phyloP scores from a whole-genome alignment of 2,888 invertebrate species.

The Elegia similella region DNA sequence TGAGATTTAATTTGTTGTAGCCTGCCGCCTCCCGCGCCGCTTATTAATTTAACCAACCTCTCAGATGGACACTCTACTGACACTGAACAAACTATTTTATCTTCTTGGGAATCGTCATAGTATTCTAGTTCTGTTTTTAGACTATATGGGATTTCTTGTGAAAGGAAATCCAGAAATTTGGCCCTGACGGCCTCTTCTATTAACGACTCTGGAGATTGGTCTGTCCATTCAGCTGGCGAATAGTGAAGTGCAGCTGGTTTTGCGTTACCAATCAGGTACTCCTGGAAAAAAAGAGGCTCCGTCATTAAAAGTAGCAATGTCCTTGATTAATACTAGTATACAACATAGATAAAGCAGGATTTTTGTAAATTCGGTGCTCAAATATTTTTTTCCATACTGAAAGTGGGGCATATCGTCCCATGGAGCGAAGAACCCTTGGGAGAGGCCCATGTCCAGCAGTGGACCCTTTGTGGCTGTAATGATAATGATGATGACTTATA shows the following conservation, averaged over 20 bases:
- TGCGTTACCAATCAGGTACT: constrained; percentile 86
- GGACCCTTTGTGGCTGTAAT: too few species aligned
- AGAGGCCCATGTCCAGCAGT: too few species aligned
- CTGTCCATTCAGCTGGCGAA: constrained; percentile 85
- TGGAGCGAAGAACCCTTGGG: too few species aligned
- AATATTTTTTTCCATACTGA: too few species aligned
- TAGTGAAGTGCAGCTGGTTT: constrained; percentile 86
- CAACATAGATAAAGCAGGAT: too few species aligned
- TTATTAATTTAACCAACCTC: constrained; percentile 84
- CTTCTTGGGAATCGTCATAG: constrained; percentile 81
- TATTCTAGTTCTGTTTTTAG: constrained; percentile 85
- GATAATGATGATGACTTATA: too few species aligned
- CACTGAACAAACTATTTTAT: constrained; percentile 76
- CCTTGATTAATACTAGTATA: too few species aligned
- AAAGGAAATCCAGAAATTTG: constrained; percentile 90
- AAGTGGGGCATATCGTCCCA: too few species aligned
- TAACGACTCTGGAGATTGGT: constrained; percentile 86
- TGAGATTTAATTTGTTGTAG: constrained; percentile 86
- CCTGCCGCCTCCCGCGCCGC: constrained; percentile 85
- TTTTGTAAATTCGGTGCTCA: too few species aligned
- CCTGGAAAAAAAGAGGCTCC: too few species aligned
- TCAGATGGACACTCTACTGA: constrained; percentile 83
- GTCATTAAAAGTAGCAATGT: too few species aligned
- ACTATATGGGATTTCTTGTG: constrained; percentile 93
- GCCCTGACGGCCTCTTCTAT: constrained; percentile 90